These are phyloP conservation scores for Hypomecis atomaria DNA, from an alignment of 2,888 invertebrate species.

Conservation along the genomic window DNA sequence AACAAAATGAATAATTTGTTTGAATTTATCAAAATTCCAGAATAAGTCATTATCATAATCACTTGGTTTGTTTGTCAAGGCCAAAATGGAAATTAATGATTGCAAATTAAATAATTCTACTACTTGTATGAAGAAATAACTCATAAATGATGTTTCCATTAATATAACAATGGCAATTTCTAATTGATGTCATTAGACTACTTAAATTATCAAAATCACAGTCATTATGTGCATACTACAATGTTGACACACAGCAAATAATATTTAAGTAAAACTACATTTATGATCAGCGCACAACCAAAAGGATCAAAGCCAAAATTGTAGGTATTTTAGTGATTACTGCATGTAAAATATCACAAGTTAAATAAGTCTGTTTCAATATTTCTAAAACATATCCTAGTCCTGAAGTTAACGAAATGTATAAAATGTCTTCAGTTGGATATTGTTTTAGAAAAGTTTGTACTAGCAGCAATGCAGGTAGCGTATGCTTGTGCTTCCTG, in stretches of 20 bases:
- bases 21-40: conserved; percentile 1
- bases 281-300: too few relatives aligned
- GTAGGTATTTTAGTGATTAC: too few relatives aligned
- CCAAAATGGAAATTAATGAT: conserved; percentile 7
- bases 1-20: conserved; percentile 7
- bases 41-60: conserved; percentile 18
- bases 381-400: too few relatives aligned
- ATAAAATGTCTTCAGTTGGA: too few relatives aligned
- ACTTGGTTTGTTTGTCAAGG: conserved; percentile 10
- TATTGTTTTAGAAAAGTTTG: too few relatives aligned
- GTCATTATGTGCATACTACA: conserved; percentile 9
- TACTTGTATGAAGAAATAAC: not conserved
- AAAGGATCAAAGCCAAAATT: too few relatives aligned
- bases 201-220: conserved; percentile 12
- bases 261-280: not conserved
- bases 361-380: too few relatives aligned
- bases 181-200: conserved; percentile 12
- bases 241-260: conserved; percentile 18
- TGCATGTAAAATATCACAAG: too few relatives aligned
- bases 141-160: not conserved
- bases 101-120: conserved; percentile 3
- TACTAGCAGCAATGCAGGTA: too few relatives aligned
- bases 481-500: too few relatives aligned
- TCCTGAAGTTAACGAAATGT: too few relatives aligned
- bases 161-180: conserved; percentile 1